phyloP scores from a whole-genome alignment of 2,888 invertebrate species.

The Orthosia gothica region DNA sequence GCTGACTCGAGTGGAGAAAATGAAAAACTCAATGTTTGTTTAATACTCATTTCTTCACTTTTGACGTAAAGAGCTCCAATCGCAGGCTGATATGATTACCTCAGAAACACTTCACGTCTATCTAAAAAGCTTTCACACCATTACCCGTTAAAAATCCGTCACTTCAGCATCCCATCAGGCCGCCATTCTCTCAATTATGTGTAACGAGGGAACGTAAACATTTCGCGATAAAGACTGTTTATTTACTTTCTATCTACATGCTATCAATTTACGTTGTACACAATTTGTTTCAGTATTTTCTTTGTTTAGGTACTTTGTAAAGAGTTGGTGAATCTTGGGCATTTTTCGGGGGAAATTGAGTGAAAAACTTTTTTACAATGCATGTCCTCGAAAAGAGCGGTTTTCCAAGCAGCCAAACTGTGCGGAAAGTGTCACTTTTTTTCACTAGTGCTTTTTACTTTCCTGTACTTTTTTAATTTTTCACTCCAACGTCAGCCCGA shows the following conservation, averaged over 20 bases:
- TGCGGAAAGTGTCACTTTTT: no score
- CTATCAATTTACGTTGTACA: conserved; percentile 11
- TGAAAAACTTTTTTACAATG: no score
- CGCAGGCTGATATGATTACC: conserved; percentile 1
- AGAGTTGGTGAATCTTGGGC: background rate
- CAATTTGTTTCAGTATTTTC: conserved; percentile 3
- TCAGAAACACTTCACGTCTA: background rate
- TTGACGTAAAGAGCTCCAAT: background rate
- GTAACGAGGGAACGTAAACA: conserved; percentile 21
- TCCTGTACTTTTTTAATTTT: no score
- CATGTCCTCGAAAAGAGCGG: no score
- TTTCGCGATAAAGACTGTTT: conserved; percentile 3
- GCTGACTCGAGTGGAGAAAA: no score
- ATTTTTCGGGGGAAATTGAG: background rate
- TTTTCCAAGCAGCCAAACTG: no score
- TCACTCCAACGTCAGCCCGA: no score
- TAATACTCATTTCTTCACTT: background rate
- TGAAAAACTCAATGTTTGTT: no score
- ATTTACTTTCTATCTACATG: conserved; percentile 21
- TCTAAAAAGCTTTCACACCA: conserved; percentile 23
- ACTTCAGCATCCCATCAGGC: background rate
- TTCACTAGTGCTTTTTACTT: no score
- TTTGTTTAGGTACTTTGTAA: background rate
- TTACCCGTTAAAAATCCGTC: conserved; percentile 23
- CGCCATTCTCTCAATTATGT: conserved; percentile 29